Percentiles rank a stretch among this genome's conserved stretches.
Conservation (phyloP, 2,888 invertebrate species). For the Agrotis puta region DNA sequence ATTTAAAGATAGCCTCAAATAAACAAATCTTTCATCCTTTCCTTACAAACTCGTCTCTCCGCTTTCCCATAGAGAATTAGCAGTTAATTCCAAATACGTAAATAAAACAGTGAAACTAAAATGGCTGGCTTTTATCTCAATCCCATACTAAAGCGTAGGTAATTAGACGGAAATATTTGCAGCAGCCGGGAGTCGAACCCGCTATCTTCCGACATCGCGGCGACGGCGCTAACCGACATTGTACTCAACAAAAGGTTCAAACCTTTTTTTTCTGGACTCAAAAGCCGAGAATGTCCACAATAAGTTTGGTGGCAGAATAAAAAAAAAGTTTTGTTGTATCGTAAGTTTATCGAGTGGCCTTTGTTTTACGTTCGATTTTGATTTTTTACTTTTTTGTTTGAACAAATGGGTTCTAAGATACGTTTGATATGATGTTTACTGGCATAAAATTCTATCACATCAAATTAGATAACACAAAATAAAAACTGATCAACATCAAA, state of each 20-base stretch:
- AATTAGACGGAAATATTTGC: conserved; percentile 84
- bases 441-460: too few relatives aligned
- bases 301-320: conserved; percentile 58
- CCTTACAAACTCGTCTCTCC: conserved; percentile 2
- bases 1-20: background rate
- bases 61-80: conserved; percentile 32
- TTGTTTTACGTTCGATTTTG: conserved; percentile 37
- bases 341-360: conserved; percentile 43
- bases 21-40: conserved; percentile 24
- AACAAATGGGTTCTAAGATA: background rate
- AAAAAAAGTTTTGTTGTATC: conserved; percentile 58
- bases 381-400: background rate
- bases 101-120: conserved; percentile 62
- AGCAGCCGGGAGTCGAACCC: conserved; percentile 74
- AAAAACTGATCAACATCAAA: too few relatives aligned
- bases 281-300: conserved; percentile 70
- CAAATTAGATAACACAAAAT: too few relatives aligned
- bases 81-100: conserved; percentile 58
- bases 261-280: conserved; percentile 65
- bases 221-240: conserved; percentile 75
- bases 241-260: conserved; percentile 75
- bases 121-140: conserved; percentile 67
- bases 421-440: background rate
- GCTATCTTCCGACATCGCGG: conserved; percentile 84
- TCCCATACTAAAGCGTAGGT: conserved; percentile 72